Evolutionary conservation across 1,140 invertebrate genomes (phyloP).

Genomic region (Artemia franciscana): DNA sequence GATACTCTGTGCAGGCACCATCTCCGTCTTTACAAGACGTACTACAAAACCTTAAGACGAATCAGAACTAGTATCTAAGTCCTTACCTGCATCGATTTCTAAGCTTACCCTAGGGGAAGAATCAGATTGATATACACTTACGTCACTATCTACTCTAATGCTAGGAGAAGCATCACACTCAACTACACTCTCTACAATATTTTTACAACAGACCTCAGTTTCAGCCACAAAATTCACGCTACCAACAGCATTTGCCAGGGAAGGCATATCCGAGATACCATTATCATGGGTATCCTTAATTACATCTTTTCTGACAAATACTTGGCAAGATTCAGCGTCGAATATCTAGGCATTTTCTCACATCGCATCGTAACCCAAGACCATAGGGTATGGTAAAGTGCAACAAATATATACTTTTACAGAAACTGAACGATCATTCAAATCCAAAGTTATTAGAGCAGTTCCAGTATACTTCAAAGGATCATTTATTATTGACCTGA

Average conservation of each 20-base stretch:
- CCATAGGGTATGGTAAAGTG: background rate
- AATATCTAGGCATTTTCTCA: background rate
- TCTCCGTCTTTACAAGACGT: background rate
- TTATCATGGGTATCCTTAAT: background rate
- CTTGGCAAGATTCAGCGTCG: background rate
- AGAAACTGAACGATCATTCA: background rate
- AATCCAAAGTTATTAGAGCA: background rate
- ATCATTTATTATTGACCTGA: background rate
- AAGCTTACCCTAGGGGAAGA: too few species aligned
- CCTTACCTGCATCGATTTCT: background rate
- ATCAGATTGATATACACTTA: background rate
- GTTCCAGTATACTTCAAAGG: background rate
- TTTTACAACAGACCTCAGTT: background rate
- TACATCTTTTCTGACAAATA: background rate
- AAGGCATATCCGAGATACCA: background rate
- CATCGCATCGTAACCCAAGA: too few species aligned
- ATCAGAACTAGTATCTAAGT: background rate
- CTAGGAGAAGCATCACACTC: background rate
- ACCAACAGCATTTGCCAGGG: background rate
- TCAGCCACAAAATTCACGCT: background rate
- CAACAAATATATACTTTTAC: background rate
- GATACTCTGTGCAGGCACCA: background rate
- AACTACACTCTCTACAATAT: background rate
- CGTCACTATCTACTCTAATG: background rate
- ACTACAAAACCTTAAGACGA: background rate